Conservation (phyloP, 1,140 invertebrate genomes). For the Drosophila nasuta region DNA sequence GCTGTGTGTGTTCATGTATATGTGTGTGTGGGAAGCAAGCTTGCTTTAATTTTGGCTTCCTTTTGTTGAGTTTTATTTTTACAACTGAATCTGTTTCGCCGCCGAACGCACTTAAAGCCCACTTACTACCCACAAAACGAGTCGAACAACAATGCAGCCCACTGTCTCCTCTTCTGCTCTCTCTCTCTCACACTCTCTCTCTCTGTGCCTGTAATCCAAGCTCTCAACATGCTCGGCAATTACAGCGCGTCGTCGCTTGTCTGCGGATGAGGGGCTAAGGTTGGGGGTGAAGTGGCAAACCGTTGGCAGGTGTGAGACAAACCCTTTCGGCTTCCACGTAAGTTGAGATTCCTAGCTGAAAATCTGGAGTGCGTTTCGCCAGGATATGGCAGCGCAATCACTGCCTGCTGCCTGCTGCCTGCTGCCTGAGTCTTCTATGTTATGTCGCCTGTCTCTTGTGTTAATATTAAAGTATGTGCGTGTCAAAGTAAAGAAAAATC, state of each 20-base stretch:
- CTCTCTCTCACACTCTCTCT: too few relatives aligned
- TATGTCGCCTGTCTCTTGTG: not conserved
- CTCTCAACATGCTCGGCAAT: slow-evolving; percentile 18
- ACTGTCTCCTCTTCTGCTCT: not conserved
- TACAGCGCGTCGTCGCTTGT: slow-evolving; percentile 1
- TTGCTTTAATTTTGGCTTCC: slow-evolving; percentile 20
- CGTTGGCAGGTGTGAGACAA: not conserved
- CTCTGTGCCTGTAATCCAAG: slow-evolving; percentile 7
- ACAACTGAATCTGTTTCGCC: slow-evolving; percentile 12
- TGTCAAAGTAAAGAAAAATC: slow-evolving; percentile 3
- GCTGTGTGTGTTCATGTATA: not conserved
- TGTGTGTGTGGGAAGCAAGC: not conserved
- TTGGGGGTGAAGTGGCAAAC: not conserved
- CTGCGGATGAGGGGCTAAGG: not conserved
- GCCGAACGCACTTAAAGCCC: slow-evolving; percentile 20
- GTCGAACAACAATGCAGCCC: slow-evolving; percentile 12
- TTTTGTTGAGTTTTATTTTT: slow-evolving; percentile 10
- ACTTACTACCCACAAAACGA: slow-evolving; percentile 21
- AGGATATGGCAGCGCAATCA: not conserved
- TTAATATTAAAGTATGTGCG: not conserved
- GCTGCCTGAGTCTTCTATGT: not conserved
- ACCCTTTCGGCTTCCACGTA: not conserved
- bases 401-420: not conserved
- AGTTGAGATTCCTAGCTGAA: not conserved
- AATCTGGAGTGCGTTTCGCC: not conserved